Base-by-base conservation (phyloP, 1,140 invertebrate species). In the Drosophila nannoptera region DNA sequence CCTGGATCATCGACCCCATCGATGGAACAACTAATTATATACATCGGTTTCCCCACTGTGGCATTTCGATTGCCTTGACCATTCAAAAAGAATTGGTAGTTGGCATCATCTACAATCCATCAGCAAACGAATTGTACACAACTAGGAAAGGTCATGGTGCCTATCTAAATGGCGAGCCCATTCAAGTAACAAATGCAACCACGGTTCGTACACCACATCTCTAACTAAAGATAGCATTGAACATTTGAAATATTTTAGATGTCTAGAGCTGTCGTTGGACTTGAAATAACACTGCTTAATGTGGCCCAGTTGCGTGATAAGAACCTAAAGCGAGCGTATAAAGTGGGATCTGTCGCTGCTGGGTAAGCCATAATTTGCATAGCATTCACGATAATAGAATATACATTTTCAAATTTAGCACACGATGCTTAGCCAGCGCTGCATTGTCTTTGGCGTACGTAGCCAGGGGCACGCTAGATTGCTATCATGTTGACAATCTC, bases 1-100 rank as follows among this genome's bases (percentile, higher is more conserved):
- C 96, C 1, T 97, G 96, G 96, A 96, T 97, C 62, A 96, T 97
- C 67, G 96, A 95, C 88, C 93, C 93, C 6, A 94, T 94, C 29
- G 93, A 95, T 90, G 94, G 94, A n/a, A 95, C 94, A 0, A 93
- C 93, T 52, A 95, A 95, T 84, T 95, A 94, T 71, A 93, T 95
- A 5, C 92, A 94, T 72, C 89, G 90, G 31, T 91, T 94, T 63
- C 92, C 92, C 4, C 90, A 93, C 42, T 91, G 91, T n/a, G 93
- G 92, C 68, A 93, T 94, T 46, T 94, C 93, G 0, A 90, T 94
- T 11, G 94, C 91, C 6, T 75, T 94, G 8, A 75, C 91, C n/a
- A 90, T 95, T 1, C 92, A 95, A 42, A 94, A 94, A 81, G 86
- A 92, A 73, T 77, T 91, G 12, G 91, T 92, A 50, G 90, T 94